Percentiles rank a stretch among this genome's conserved stretches.
Evolutionary conservation across 2,113 vertebrate genomes (phyloP).

Genomic region (Elephantulus edwardii): DNA sequence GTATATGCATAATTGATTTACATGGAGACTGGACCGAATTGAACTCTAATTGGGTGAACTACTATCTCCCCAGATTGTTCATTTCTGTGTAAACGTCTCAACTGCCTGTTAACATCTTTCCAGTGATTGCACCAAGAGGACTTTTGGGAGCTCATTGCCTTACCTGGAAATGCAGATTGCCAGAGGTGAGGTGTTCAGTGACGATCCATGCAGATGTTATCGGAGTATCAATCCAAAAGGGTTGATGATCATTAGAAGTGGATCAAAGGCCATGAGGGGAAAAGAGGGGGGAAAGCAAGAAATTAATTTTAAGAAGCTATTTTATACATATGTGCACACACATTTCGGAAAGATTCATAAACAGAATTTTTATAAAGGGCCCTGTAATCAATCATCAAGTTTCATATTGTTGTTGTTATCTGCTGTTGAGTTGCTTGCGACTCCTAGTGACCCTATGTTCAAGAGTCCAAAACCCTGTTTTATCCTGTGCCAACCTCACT

Average conservation of each 20-base stretch:
- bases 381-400: constrained; percentile 35
- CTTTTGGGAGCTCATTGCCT: constrained; percentile 46
- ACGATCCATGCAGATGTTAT: constrained; percentile 46
- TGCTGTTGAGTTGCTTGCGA: no score
- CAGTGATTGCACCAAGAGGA: not conserved
- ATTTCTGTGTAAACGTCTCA: constrained; percentile 34
- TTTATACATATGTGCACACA: not conserved
- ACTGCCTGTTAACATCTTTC: not conserved
- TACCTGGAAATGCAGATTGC: constrained; percentile 77
- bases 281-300: not conserved
- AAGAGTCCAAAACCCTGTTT: no score
- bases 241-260: constrained; percentile 52
- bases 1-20: not conserved
- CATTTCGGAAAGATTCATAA: constrained; percentile 21
- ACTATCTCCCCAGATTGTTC: not conserved
- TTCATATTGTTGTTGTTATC: no score
- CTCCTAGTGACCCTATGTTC: no score
- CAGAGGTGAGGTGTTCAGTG: constrained; percentile 48
- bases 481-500: no score
- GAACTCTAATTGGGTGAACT: constrained; percentile 6
- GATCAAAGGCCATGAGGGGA: constrained; percentile 47
- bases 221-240: constrained; percentile 6
- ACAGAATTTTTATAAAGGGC: not conserved
- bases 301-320: constrained; percentile 49
- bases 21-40: not conserved